Percentiles rank a stretch among this genome's conserved stretches.
These are phyloP conservation scores for Microctonus aethiopoides DNA, from an alignment of 2,888 invertebrate genomes.

Conservation along the genomic window DNA sequence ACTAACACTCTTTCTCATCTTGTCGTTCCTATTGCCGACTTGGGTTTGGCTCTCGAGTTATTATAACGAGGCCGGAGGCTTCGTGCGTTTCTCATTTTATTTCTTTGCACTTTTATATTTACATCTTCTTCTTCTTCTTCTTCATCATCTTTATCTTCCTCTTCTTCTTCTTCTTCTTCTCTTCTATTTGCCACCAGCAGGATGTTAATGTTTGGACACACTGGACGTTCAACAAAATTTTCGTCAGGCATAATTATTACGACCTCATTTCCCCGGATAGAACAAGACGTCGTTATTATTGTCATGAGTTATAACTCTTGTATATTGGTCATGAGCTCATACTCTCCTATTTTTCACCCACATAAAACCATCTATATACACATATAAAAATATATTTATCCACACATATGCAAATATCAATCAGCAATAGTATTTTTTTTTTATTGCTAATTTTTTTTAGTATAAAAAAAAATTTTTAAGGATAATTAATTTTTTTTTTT, in stretches of 20 bases:
- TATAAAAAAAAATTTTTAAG: too few species aligned
- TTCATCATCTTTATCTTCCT: not conserved
- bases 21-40: constrained; percentile 31
- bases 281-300: constrained; percentile 27
- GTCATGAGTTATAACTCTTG: constrained; percentile 18
- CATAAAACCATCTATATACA: constrained; percentile 8
- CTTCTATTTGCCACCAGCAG: constrained; percentile 35
- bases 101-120: not conserved
- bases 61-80: constrained; percentile 45
- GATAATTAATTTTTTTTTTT: too few species aligned
- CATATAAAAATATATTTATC: constrained; percentile 1
- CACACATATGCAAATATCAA: too few species aligned
- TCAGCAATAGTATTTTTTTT: too few species aligned
- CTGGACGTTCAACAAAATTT: constrained; percentile 21
- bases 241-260: constrained; percentile 22
- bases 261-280: constrained; percentile 29
- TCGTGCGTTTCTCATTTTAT: constrained; percentile 1
- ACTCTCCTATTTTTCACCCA: constrained; percentile 16
- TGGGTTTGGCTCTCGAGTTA: constrained; percentile 34
- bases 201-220: constrained; percentile 43
- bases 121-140: not conserved
- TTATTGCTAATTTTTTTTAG: too few species aligned
- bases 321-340: constrained; percentile 25
- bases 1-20: constrained; percentile 29
- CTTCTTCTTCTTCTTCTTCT: not conserved